A percentile compares a stretch with the other conserved stretches of the same genome.
These are phyloP conservation scores for Clusia tigrina DNA, from an alignment of 2,888 invertebrate species.

Conservation along the genomic window DNA sequence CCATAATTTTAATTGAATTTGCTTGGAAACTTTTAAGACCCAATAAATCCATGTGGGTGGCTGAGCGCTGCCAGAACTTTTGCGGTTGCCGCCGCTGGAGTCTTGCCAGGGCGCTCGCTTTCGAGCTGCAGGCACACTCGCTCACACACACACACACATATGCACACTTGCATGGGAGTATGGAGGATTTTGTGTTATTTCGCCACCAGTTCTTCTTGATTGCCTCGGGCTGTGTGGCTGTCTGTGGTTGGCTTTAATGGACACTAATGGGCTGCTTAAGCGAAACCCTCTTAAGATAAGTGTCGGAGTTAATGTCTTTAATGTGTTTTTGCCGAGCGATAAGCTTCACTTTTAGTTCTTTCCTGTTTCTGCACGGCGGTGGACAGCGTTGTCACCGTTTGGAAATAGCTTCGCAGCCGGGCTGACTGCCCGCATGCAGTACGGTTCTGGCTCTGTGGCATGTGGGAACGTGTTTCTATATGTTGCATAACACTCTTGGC, in stretches of 20 bases:
- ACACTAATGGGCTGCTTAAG: slow-evolving; percentile 27
- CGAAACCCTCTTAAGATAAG: slow-evolving; percentile 22
- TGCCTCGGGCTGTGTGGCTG: too few relatives aligned
- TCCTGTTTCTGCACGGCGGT: not conserved
- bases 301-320: slow-evolving; percentile 26
- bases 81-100: not conserved
- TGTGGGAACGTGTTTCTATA: not conserved
- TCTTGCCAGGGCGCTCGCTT: slow-evolving; percentile 1
- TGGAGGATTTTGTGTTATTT: slow-evolving; percentile 1
- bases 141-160: too few relatives aligned
- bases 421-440: not conserved
- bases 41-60: not conserved
- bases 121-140: not conserved
- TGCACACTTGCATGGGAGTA: not conserved
- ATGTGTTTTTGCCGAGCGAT: slow-evolving; percentile 21
- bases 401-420: not conserved
- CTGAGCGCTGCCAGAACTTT: slow-evolving; percentile 13
- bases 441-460: not conserved
- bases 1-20: not conserved
- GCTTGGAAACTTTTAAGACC: not conserved
- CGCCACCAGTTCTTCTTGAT: slow-evolving; percentile 16
- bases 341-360: slow-evolving; percentile 10
- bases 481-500: not conserved
- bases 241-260: slow-evolving; percentile 34
- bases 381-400: not conserved